These are phyloP conservation scores for Cacatua alba DNA, from an alignment of 2,113 vertebrate species.

Conservation along the genomic window DNA sequence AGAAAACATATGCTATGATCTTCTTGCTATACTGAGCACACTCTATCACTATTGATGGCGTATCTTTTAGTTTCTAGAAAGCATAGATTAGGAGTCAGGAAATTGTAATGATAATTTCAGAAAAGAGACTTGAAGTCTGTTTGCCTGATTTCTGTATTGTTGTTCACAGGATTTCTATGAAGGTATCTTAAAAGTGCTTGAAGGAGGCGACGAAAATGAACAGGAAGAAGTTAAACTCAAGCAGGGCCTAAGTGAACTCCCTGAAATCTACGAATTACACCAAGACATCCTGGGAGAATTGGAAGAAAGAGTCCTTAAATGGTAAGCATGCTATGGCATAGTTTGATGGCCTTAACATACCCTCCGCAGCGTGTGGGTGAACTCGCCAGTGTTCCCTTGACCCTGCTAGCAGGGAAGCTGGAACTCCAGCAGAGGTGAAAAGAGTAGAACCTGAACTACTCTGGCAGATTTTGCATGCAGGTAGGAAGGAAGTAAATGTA, in stretches of 20 bases:
- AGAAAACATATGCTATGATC: neutral
- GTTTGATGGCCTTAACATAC: neutral
- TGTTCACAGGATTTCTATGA: slow-evolving; percentile 86
- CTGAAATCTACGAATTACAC: slow-evolving; percentile 86
- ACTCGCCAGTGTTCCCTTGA: neutral
- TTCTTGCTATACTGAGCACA: neutral
- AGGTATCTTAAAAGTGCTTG: slow-evolving; percentile 76
- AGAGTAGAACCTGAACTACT: neutral
- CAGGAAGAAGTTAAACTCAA: slow-evolving; percentile 81
- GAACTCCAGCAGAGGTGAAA: neutral
- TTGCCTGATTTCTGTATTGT: neutral
- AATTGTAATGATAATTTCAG: neutral
- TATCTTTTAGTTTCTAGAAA: neutral
- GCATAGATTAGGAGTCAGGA: neutral
- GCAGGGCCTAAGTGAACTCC: slow-evolving; percentile 85
- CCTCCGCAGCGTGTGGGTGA: neutral
- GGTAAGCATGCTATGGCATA: slow-evolving; percentile 80
- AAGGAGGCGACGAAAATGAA: slow-evolving; percentile 74
- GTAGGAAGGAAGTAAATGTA: neutral
- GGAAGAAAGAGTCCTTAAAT: slow-evolving; percentile 83
- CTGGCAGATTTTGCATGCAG: neutral
- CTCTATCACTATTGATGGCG: neutral
- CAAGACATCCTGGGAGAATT: slow-evolving; percentile 85
- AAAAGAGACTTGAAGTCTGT: neutral
- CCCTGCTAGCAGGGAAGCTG: neutral